These are phyloP conservation scores for Eudiplozoon nipponicum DNA, from an alignment of 2,888 invertebrate genomes.

Conservation along the genomic window DNA sequence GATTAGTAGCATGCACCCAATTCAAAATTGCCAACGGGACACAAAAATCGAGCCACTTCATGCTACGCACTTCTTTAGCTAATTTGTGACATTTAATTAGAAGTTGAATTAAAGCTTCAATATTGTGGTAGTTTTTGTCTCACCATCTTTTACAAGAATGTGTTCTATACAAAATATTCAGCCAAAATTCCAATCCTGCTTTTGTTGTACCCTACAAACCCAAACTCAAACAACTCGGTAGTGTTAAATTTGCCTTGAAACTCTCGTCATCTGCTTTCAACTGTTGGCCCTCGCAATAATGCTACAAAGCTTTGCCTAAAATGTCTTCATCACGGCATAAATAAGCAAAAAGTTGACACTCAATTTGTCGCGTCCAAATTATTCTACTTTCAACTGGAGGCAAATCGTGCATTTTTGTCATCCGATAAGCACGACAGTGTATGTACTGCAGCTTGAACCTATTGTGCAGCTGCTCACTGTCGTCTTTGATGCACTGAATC, in stretches of 20 bases:
- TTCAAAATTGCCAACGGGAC: conserved; percentile 88
- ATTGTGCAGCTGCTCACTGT: conserved; percentile 79
- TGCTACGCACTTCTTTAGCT: conserved; percentile 80
- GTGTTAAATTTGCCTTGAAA: conserved; percentile 71
- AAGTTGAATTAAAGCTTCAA: conserved; percentile 48
- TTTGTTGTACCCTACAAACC: conserved; percentile 49
- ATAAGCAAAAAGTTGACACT: conserved; percentile 73
- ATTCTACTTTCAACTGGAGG: conserved; percentile 89
- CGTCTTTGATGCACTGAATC: conserved; percentile 89
- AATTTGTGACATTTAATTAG: conserved; percentile 81
- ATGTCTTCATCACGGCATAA: conserved; percentile 86
- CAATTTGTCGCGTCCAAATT: conserved; percentile 81
- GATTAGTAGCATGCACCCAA: conserved; percentile 90
- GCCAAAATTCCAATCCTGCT: conserved; percentile 65
- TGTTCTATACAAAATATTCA: conserved; percentile 64
- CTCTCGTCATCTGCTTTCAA: conserved; percentile 76
- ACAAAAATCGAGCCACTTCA: conserved; percentile 71
- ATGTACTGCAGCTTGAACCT: conserved; percentile 91
- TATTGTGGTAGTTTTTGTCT: conserved; percentile 9
- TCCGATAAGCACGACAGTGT: conserved; percentile 59
- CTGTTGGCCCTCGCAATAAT: conserved; percentile 86
- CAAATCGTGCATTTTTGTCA: conserved; percentile 61
- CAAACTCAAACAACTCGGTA: conserved; percentile 87
- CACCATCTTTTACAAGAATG: conserved; percentile 20
- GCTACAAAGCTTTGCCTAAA: conserved; percentile 81